Conservation (phyloP, 2,113 vertebrate species). For the Limnothrissa miodon region DNA sequence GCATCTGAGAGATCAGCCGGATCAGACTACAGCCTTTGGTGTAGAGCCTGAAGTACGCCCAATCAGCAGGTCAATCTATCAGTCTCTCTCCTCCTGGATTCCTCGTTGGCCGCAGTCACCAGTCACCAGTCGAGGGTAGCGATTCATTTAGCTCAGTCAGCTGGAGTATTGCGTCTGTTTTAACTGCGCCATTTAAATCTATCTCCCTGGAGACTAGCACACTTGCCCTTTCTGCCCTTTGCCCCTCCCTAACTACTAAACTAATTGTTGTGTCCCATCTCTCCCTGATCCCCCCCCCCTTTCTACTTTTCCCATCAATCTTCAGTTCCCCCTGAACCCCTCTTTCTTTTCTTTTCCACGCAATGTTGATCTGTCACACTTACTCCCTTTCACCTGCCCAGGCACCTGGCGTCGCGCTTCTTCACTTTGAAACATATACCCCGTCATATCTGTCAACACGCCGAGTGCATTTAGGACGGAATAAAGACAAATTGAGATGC, state of each 20-base stretch:
- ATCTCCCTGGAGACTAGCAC: too few relatives aligned
- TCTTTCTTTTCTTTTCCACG: not conserved
- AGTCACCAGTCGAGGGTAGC: too few relatives aligned
- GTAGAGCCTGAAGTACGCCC: not conserved
- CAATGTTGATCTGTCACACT: not conserved
- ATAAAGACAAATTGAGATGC: not conserved
- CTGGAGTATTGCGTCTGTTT: too few relatives aligned
- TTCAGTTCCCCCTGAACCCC: not conserved
- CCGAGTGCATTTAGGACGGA: not conserved
- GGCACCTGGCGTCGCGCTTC: not conserved
- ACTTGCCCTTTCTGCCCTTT: too few relatives aligned
- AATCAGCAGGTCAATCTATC: not conserved
- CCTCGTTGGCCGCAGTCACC: not conserved
- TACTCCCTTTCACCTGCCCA: not conserved
- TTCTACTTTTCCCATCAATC: too few relatives aligned
- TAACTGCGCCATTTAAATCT: too few relatives aligned
- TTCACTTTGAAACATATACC: not conserved
- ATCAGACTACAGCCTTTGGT: not conserved
- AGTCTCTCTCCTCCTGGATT: not conserved
- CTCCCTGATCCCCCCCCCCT: too few relatives aligned
- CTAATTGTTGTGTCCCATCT: too few relatives aligned
- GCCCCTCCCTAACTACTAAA: not conserved
- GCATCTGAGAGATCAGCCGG: not conserved
- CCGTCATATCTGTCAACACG: not conserved
- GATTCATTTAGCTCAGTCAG: too few relatives aligned